A percentile compares a stretch with the other conserved stretches of the same genome.
Evolutionary conservation across 2,797 vertebrate species (phyloP).

Genomic region (Acanthurus tractus): DNA sequence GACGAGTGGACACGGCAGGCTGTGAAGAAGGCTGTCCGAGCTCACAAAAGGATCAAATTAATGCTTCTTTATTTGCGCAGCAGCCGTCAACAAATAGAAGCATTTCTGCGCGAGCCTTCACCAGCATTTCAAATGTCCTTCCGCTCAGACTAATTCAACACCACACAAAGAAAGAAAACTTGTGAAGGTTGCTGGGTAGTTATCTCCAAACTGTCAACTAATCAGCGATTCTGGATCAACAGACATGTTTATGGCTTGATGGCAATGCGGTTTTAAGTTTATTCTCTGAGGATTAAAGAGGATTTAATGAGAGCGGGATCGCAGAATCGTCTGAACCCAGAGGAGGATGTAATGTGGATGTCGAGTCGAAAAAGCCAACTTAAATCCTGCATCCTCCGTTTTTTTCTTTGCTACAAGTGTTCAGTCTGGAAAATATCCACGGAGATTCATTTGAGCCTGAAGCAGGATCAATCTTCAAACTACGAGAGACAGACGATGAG

Average conservation of each 20-base stretch:
- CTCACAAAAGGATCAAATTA: conserved; percentile 47
- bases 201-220: conserved; percentile 50
- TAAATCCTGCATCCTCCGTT: conserved; percentile 42
- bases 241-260: conserved; percentile 39
- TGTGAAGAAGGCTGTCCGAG: conserved; percentile 10
- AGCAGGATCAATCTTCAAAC: conserved; percentile 32
- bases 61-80: conserved; percentile 36
- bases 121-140: conserved; percentile 50
- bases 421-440: conserved; percentile 39
- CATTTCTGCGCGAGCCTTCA: conserved; percentile 30
- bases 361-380: conserved; percentile 31
- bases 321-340: conserved; percentile 44
- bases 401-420: conserved; percentile 30
- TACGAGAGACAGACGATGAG: conserved; percentile 41
- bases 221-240: conserved; percentile 54
- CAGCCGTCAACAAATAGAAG: conserved; percentile 31
- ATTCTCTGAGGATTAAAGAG: conserved; percentile 47
- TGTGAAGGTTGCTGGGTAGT: conserved; percentile 26
- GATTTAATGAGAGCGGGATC: conserved; percentile 46
- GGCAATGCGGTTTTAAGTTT: conserved; percentile 46
- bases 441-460: conserved; percentile 29
- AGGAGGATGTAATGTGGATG: conserved; percentile 43
- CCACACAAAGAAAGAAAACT: conserved; percentile 22
- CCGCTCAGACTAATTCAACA: conserved; percentile 32
- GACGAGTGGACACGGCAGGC: conserved; percentile 23